These are phyloP conservation scores for Tetragonisca angustula DNA, from an alignment of 2,888 invertebrate genomes.

Conservation along the genomic window DNA sequence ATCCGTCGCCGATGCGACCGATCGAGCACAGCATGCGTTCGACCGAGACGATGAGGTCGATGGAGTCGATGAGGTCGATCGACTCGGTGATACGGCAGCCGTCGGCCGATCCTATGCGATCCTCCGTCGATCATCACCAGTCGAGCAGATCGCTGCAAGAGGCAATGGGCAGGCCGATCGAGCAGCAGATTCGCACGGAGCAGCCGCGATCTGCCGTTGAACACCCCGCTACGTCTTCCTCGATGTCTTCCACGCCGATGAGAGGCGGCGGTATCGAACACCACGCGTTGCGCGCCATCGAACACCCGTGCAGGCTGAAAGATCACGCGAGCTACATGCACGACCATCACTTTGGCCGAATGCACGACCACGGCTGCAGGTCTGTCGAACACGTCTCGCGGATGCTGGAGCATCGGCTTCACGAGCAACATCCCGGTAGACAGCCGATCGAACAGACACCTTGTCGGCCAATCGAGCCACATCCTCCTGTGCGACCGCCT, in stretches of 20 bases:
- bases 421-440: conserved; percentile 73
- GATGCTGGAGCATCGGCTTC: conserved; percentile 78
- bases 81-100: conserved; percentile 80
- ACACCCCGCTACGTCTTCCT: conserved; percentile 63
- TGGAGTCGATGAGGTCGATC: conserved; percentile 82
- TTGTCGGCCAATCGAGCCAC: conserved; percentile 72
- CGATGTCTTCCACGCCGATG: conserved; percentile 65
- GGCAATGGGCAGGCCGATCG: conserved; percentile 69
- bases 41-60: conserved; percentile 81
- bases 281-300: conserved; percentile 77
- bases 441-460: conserved; percentile 58
- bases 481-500: conserved; percentile 66
- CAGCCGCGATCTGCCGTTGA: conserved; percentile 73
- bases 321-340: conserved; percentile 78
- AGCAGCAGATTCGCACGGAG: conserved; percentile 70
- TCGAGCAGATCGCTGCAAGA: conserved; percentile 76
- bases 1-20: conserved; percentile 82
- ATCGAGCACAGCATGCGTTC: conserved; percentile 80
- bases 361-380: conserved; percentile 80
- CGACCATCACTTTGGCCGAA: conserved; percentile 77
- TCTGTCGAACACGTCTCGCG: conserved; percentile 81
- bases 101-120: conserved; percentile 60
- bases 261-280: conserved; percentile 70
- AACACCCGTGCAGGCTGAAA: conserved; percentile 80
- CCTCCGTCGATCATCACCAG: conserved; percentile 72